Percentiles rank a stretch among this genome's conserved stretches.
Evolutionary conservation across 2,113 vertebrate species (phyloP).

Genomic region (Vireo altiloquus): DNA sequence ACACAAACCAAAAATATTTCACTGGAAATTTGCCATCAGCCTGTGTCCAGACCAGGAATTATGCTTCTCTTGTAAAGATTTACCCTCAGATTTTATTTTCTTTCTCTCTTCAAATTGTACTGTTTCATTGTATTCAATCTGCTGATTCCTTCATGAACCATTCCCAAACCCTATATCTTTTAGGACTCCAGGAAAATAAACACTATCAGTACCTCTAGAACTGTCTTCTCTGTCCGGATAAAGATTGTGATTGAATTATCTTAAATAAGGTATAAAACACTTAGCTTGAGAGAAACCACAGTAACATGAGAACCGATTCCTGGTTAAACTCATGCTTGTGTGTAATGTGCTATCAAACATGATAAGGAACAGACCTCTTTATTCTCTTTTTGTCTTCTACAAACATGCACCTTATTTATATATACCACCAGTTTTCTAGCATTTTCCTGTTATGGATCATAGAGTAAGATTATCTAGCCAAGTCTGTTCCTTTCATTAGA

Average conservation of each 20-base stretch:
- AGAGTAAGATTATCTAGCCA: background rate
- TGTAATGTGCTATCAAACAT: background rate
- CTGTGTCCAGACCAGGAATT: background rate
- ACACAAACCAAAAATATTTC: slow-evolving; percentile 2
- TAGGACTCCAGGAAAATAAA: background rate
- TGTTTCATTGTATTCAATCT: background rate
- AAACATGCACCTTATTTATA: background rate
- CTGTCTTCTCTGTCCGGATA: background rate
- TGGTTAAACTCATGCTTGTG: background rate
- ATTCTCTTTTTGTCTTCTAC: background rate
- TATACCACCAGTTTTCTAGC: background rate
- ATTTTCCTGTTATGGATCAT: background rate
- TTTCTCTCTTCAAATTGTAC: background rate
- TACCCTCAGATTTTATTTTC: background rate
- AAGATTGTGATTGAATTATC: background rate
- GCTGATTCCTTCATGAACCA: background rate
- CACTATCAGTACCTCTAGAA: background rate
- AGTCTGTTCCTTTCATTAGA: background rate
- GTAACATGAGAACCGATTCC: background rate
- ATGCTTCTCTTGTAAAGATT: background rate
- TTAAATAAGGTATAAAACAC: background rate
- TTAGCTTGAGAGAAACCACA: background rate
- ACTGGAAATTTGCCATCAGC: background rate
- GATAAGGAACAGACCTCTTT: background rate
- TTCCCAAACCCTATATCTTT: background rate